Evolutionary conservation across 2,888 invertebrate genomes (phyloP).

Genomic region (Drosophila koepferae): DNA sequence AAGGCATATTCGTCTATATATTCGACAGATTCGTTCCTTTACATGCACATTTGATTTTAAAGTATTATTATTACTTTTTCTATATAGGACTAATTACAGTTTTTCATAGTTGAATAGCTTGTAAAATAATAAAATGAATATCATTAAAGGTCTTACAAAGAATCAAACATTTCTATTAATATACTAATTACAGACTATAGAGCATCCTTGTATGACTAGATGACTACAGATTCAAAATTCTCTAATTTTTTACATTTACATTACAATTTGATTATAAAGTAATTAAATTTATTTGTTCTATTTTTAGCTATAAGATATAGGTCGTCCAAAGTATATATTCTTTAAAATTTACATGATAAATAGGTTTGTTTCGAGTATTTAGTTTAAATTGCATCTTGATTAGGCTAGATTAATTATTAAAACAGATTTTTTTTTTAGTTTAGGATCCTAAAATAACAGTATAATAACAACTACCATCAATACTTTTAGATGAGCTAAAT

Average conservation of each 20-base stretch:
- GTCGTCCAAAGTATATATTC: not conserved
- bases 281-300: not conserved
- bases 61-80: no score
- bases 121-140: no score
- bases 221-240: not conserved
- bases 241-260: not conserved
- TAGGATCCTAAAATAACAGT: conserved; percentile 3
- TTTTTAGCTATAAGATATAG: not conserved
- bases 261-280: not conserved
- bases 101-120: no score
- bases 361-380: not conserved
- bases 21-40: no score
- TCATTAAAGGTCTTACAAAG: not conserved
- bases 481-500: conserved; percentile 55
- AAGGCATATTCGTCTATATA: no score
- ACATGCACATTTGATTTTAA: no score
- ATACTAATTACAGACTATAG: no score
- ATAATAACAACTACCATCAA: conserved; percentile 11
- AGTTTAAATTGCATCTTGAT: not conserved
- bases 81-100: no score
- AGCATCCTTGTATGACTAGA: not conserved
- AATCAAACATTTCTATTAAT: not conserved
- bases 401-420: not conserved
- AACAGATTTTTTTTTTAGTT: conserved; percentile 23
- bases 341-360: not conserved